Evolutionary conservation across 2,113 vertebrate genomes (phyloP).

Genomic region (Protomyctophum bolini): DNA sequence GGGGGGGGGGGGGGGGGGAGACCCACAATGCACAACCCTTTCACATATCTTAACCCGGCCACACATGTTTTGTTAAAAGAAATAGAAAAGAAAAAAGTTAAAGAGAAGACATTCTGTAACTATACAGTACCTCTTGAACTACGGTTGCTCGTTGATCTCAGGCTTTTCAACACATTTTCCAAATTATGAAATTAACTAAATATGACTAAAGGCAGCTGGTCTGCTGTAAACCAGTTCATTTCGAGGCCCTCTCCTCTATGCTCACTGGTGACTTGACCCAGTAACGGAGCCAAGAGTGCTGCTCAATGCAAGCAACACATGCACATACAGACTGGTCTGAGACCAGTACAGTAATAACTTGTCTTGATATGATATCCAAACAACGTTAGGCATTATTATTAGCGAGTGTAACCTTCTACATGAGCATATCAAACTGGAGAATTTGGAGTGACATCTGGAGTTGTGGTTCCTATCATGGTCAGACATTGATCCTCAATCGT

Average conservation of each 20-base stretch:
- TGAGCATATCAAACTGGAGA: conserved; percentile 8
- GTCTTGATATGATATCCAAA: neutral
- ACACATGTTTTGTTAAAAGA: conserved; percentile 3
- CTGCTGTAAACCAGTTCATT: conserved; percentile 13
- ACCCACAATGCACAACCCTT: conserved; percentile 25
- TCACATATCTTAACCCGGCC: conserved; percentile 27
- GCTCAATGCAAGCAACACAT: conserved; percentile 5
- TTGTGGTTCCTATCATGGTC: conserved; percentile 1
- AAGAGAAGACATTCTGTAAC: conserved; percentile 11
- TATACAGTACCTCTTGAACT: conserved; percentile 59
- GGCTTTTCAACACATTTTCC: conserved; percentile 3
- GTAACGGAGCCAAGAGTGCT: neutral
- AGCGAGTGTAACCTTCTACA: neutral
- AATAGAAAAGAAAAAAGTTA: conserved; percentile 16
- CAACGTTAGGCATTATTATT: neutral
- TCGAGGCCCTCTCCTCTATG: conserved; percentile 14
- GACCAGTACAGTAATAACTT: conserved; percentile 27
- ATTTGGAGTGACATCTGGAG: conserved; percentile 21
- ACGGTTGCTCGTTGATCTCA: conserved; percentile 39
- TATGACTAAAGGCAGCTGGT: conserved; percentile 45
- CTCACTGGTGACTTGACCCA: conserved; percentile 15
- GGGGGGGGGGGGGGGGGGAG: neutral
- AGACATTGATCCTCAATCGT: conserved; percentile 3
- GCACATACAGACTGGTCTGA: conserved; percentile 7
- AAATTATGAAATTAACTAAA: neutral